Evolutionary conservation across 1,140 invertebrate genomes (phyloP).

Genomic region (Euwallacea fornicatus): DNA sequence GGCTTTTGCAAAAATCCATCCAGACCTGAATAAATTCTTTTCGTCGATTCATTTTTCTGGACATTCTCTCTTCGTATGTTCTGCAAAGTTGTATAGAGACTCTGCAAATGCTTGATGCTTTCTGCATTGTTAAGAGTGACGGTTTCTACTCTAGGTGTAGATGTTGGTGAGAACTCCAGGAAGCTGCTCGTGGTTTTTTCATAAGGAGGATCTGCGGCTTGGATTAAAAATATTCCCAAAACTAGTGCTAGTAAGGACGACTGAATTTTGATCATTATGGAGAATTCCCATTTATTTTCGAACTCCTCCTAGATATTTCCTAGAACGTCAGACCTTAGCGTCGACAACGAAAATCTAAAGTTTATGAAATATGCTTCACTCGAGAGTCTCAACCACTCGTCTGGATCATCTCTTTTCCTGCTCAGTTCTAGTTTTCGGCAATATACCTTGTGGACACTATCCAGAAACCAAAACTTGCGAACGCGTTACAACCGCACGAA

Average conservation of each 20-base stretch:
- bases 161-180: conserved; percentile 21
- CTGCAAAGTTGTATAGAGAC: conserved; percentile 11
- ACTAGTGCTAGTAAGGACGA: conserved; percentile 50
- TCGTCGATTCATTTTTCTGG: conserved; percentile 16
- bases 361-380: too few relatives aligned
- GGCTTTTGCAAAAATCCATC: conserved; percentile 42
- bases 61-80: conserved; percentile 2
- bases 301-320: background rate
- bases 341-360: background rate
- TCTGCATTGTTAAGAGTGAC: background rate
- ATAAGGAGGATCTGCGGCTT: conserved; percentile 50
- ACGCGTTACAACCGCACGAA: background rate
- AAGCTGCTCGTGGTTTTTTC: conserved; percentile 26
- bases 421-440: too few relatives aligned
- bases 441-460: too few relatives aligned
- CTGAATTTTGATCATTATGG: conserved; percentile 53
- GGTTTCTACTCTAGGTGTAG: background rate
- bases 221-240: conserved; percentile 52
- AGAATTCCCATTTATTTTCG: conserved; percentile 48
- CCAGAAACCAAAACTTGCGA: background rate
- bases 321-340: too few relatives aligned
- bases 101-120: conserved; percentile 3
- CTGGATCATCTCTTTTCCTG: too few relatives aligned
- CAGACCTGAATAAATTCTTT: conserved; percentile 38
- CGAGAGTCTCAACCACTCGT: too few relatives aligned